Evolutionary conservation across 2,797 vertebrate genomes (phyloP), one percentile per base, ranked within the genome.

Genomic region (Phoxinus dragarum): DNA sequence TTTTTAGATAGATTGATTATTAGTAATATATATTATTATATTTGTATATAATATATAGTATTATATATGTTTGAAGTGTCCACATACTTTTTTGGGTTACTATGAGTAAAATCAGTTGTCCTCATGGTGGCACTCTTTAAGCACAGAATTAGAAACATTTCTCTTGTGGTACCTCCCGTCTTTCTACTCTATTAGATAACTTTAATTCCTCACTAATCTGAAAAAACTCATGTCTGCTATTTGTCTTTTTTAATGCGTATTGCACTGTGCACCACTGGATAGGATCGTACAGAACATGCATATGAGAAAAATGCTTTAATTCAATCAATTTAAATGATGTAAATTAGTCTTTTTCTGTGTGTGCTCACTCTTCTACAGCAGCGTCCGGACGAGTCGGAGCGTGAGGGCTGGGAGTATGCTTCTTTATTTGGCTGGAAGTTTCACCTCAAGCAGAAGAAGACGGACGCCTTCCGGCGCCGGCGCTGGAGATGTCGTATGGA

Each of bases 351-450:
- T 59, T 38, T 40, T 69, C n/a, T 82, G 54, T 82, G 27, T 80
- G 27, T 79, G 56, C 56, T 11, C 42, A 34, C 67, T 81, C 52
- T 81, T 76, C 67, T 38, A 71, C 84, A 88, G 96, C 97, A 98
- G 89, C 95, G 96, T 86, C 96, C 96, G 3, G 97, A 98, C 0
- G 97, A 98, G 80, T 72, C 92, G 0, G 97, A 97, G 0, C 93
- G 94, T 0, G 98, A 99, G n/a, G 98, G 98, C 74, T 99, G 98
- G 98, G 98, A 99, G 86, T 98, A 99, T 0, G 95, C 98, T n/a
- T 99, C 98, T 0, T 96, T 99, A 52, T 97, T 99, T 0, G 98
- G 98, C 56, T 99, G 98, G 97, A 97, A 91, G 93, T 99, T 99
- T 92, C 98, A 98, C 93, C 91, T 98, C 40, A 96, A 97, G 89